phyloP scores from a whole-genome alignment of 2,888 invertebrate species.

The Cryptophagus acutangulus region DNA sequence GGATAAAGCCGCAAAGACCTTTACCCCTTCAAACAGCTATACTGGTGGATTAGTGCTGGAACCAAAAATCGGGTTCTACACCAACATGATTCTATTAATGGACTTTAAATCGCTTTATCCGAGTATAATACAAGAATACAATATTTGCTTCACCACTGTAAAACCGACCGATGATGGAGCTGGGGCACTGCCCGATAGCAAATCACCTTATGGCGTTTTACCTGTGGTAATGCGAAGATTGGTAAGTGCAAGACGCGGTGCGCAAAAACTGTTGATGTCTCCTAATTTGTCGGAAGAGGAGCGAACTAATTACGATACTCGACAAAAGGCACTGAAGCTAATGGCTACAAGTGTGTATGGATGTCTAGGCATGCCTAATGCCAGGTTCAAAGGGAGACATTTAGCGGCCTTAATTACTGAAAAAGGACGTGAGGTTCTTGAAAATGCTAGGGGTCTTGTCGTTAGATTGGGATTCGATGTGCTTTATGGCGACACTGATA shows the following conservation, averaged over 20 bases:
- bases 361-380: constrained; percentile 88
- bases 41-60: constrained; percentile 87
- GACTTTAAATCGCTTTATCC: constrained; percentile 99
- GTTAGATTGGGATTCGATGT: constrained; percentile 89
- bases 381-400: constrained; percentile 85
- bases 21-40: constrained; percentile 55
- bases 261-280: constrained; percentile 86
- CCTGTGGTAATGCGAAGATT: constrained; percentile 93
- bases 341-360: constrained; percentile 99
- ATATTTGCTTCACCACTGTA: constrained; percentile 94
- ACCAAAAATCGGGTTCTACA: constrained; percentile 96
- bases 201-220: constrained; percentile 55
- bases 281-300: constrained; percentile 70
- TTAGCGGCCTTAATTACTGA: constrained; percentile 95
- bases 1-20: constrained; percentile 58
- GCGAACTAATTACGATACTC: constrained; percentile 88
- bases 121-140: constrained; percentile 98
- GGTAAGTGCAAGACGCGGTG: constrained; percentile 87
- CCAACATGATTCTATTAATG: constrained; percentile 90
- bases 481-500: constrained; percentile 99
- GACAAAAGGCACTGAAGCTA: constrained; percentile 94
- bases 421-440: constrained; percentile 86
- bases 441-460: constrained; percentile 88
- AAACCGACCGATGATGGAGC: constrained; percentile 30
- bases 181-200: constrained; percentile 46